Evolutionary conservation across 2,888 invertebrate genomes (phyloP).

Genomic region (Brachypalpus laphriformis): DNA sequence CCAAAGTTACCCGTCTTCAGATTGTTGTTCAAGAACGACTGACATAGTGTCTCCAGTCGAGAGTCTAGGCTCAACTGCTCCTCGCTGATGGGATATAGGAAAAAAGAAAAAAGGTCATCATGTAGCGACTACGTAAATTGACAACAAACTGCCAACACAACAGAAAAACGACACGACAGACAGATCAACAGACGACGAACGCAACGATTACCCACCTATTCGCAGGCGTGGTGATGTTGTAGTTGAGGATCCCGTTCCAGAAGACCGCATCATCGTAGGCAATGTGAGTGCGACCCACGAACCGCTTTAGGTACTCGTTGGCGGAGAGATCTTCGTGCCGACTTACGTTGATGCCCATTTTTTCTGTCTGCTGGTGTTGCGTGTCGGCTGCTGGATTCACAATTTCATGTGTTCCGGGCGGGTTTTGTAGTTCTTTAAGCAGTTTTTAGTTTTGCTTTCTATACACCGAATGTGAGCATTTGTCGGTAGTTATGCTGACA

Average conservation of each 20-base stretch:
- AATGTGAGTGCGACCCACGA: conserved; percentile 89
- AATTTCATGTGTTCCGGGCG: conserved; percentile 49
- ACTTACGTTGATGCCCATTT: conserved; percentile 93
- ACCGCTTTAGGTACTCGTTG: conserved; percentile 91
- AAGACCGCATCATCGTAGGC: conserved; percentile 94
- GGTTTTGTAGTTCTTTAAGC: too few species aligned
- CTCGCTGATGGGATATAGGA: conserved; percentile 85
- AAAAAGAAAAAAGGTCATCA: conserved; percentile 32
- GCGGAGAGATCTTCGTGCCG: conserved; percentile 90
- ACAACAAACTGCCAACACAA: conserved; percentile 66
- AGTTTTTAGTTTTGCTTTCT: neutral
- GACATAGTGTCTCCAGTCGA: conserved; percentile 88
- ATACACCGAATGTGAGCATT: conserved; percentile 30
- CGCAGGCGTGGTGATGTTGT: conserved; percentile 92
- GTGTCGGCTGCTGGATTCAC: conserved; percentile 48
- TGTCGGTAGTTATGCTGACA: conserved; percentile 4
- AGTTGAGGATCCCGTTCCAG: conserved; percentile 97
- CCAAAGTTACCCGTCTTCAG: conserved; percentile 94
- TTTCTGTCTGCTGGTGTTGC: conserved; percentile 34
- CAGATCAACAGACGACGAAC: too few species aligned
- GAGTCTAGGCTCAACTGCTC: conserved; percentile 93
- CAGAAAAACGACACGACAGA: conserved; percentile 23
- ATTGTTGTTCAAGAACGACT: conserved; percentile 92
- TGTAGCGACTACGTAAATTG: conserved; percentile 30
- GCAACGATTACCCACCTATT: conserved; percentile 86